phyloP scores from a whole-genome alignment of 2,113 vertebrate species.

The Pachyramphus minor region DNA sequence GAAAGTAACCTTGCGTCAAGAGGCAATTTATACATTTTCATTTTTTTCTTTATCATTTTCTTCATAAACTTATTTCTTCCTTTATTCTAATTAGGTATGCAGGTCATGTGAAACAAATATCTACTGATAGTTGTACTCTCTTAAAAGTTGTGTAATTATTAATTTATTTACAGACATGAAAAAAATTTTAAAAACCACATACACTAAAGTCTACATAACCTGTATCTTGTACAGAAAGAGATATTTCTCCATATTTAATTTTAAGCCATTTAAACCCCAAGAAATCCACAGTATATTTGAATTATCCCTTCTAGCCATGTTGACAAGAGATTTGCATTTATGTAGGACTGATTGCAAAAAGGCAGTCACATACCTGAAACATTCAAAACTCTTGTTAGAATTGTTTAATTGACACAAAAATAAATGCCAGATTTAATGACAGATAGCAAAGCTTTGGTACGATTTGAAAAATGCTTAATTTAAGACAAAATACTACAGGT shows the following conservation, averaged over 20 bases:
- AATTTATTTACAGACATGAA: neutral
- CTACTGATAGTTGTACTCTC: neutral
- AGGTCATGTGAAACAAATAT: neutral
- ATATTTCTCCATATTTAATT: neutral
- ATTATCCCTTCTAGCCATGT: neutral
- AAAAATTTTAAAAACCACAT: neutral
- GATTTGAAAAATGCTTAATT: neutral
- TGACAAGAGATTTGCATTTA: neutral
- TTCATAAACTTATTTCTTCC: neutral
- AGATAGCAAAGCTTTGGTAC: neutral
- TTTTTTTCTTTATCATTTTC: neutral
- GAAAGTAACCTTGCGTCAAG: neutral
- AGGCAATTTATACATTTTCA: neutral
- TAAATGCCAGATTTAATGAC: neutral
- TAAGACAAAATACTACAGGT: neutral
- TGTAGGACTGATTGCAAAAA: neutral
- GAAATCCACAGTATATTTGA: neutral
- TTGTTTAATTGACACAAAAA: neutral
- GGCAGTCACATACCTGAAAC: neutral
- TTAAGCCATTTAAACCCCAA: neutral
- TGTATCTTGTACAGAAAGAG: neutral
- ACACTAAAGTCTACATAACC: neutral
- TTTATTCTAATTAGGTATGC: neutral
- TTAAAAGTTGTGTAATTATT: neutral
- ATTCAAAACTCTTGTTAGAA: neutral